Base-by-base conservation (phyloP, 2,113 vertebrate species). In the Verasper variegatus region DNA sequence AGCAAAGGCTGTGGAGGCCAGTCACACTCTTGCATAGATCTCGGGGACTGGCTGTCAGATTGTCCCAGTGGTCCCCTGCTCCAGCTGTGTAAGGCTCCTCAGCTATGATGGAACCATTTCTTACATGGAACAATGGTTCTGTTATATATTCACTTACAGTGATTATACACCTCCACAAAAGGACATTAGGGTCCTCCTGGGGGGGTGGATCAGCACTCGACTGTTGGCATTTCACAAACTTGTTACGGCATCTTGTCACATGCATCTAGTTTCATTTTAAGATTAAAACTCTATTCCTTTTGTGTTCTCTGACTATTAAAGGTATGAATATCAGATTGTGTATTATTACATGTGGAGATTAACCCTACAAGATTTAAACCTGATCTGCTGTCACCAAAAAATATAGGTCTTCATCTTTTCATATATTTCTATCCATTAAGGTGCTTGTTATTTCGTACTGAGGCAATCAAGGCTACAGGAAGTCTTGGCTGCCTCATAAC, bases 11-110 rank as follows among this genome's bases (percentile, higher is more conserved):
- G 64, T 83, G 66, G 57, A 69, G 24, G 61, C 74, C 79, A 37
- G 71, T 49, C 71, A 69, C 78, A 73, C 12, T 11, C 37, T 11
- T 77, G 88, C 83, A 86, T 85, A 75, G 78, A 81, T 83, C 66
- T 83, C 82, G 74, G 45, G 45, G 64, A 74, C 82, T 49, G 68
- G 67, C 77, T 83, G 81, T 66, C 72, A 83, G 79, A 77, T 55
- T 61, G 64, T 74, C 81, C 81, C 83, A 71, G 40, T 52, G 77
- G 74, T 81, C 82, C 74, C 75, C 68, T 83, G 68, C 74, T 74
- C 65, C 1, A 6, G 64, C 58, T 74, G 27, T 82, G 74, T 83
- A 69, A 26, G 61, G 76, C 55, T 85, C 51, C 55, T 86, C 68
- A 72, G 51, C 69, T 82, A 82, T 73, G 51, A 71, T 37, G 49